A percentile compares a stretch with the other conserved stretches of the same genome.
Conservation (phyloP, 2,113 vertebrate genomes). For the Ceyx cyanopectus region DNA sequence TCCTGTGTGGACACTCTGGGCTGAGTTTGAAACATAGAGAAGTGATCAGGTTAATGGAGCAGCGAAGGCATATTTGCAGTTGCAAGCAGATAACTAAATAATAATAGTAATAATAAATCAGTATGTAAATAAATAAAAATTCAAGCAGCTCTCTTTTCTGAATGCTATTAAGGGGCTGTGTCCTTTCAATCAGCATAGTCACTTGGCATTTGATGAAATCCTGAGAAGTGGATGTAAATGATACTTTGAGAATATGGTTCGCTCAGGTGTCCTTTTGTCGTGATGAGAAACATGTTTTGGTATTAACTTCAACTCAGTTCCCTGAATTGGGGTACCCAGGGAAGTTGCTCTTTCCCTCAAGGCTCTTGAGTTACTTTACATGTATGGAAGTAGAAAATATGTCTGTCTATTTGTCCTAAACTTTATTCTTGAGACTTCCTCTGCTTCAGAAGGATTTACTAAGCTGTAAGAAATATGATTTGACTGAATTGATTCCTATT, state of each 20-base stretch:
- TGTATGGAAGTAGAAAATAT: background rate
- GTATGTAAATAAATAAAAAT: conserved; percentile 29
- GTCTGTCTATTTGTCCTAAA: background rate
- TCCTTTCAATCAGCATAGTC: background rate
- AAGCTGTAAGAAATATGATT: background rate
- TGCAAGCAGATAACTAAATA: conserved; percentile 45
- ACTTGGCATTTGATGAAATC: conserved; percentile 47
- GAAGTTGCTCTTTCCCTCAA: background rate
- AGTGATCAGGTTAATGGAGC: conserved; percentile 29
- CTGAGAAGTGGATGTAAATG: conserved; percentile 1
- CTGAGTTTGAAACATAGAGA: conserved; percentile 11
- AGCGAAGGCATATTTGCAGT: conserved; percentile 4
- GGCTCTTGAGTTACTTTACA: background rate
- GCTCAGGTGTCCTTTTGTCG: background rate
- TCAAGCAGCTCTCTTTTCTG: background rate
- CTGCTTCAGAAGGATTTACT: background rate
- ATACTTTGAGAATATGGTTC: background rate
- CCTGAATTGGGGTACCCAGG: background rate
- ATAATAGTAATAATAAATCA: conserved; percentile 59
- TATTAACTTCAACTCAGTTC: background rate
- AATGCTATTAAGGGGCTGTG: background rate
- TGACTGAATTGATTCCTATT: background rate
- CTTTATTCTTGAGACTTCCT: background rate
- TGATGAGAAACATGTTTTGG: background rate
- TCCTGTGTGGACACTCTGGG: background rate